Evolutionary conservation across 2,888 invertebrate genomes (phyloP), one percentile per base, ranked within the genome.

Genomic region (Lepas anatifera): DNA sequence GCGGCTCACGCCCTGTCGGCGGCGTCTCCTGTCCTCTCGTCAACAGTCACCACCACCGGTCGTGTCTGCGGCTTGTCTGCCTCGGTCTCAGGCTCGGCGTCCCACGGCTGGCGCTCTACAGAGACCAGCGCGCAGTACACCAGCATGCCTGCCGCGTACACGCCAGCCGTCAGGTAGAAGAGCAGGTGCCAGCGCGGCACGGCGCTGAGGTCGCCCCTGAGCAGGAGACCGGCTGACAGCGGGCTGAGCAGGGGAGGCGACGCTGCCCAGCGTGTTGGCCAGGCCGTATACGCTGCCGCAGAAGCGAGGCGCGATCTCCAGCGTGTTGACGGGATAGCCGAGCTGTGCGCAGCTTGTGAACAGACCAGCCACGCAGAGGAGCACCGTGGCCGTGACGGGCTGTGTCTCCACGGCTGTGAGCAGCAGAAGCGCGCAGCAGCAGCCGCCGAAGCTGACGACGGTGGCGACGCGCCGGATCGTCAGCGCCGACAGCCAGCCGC

Each of bases 211-310:
- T 25, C 4, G 7, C 37, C 63, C 2, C n/a, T 3, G 25, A 64
- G 22, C 11, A 64, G 8, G 8, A 37, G 35, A n/a, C 35, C 37
- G 11, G 63, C 63, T 7, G n/a, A n/a, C 63, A 64, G 35, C n/a
- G 63, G 63, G n/a, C 37, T 64, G 32, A 64, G 63, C 63, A 64
- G n/a, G 35, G n/a, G 63, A 35, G n/a, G 63, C 18, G 3, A 32
- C 32, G 63, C 63, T n/a, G 37, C 35, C 63, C 8, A 22, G 11
- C 37, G 63, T 64, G 63, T 64, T 64, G 63, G 63, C 63, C 18
- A 64, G 18, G n/a, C 63, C 63, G 13, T 22, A 64, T n/a, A 64
- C 37, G n/a, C 35, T 64, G n/a, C 63, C 63, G 63, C 63, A 64
- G 63, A n/a, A 64, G n/a, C 22, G 8, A 10, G 63, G 63, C 35